These are phyloP conservation scores for Cephus cinctus DNA, from an alignment of 1,140 invertebrate species.

Conservation along the genomic window DNA sequence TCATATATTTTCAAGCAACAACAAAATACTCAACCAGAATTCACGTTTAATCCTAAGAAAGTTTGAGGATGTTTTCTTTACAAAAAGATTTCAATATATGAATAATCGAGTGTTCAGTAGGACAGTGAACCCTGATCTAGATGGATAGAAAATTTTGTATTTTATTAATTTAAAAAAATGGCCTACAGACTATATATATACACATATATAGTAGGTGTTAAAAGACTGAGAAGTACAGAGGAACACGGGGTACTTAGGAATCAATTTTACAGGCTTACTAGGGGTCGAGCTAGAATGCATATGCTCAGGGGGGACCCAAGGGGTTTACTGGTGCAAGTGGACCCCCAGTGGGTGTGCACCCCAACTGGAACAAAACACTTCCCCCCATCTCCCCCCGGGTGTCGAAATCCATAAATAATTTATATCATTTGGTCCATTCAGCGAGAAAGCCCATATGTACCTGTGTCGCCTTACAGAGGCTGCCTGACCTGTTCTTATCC, in stretches of 20 bases:
- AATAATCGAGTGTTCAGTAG: too few relatives aligned
- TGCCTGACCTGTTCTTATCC: constrained; percentile 26
- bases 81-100: too few relatives aligned
- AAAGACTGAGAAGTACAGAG: constrained; percentile 36
- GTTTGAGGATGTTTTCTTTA: too few relatives aligned
- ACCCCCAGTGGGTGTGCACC: constrained; percentile 44
- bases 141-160: too few relatives aligned
- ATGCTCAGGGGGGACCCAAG: constrained; percentile 47
- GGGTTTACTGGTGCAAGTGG: constrained; percentile 49
- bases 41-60: too few relatives aligned
- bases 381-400: constrained; percentile 35
- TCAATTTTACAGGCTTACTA: constrained; percentile 51
- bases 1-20: too few relatives aligned
- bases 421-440: constrained; percentile 58
- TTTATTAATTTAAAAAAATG: too few relatives aligned
- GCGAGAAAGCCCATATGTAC: constrained; percentile 50
- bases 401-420: constrained; percentile 59
- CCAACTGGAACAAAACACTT: constrained; percentile 31
- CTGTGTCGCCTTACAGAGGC: constrained; percentile 52
- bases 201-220: too few relatives aligned
- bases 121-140: too few relatives aligned
- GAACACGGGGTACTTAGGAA: constrained; percentile 51
- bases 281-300: constrained; percentile 46
- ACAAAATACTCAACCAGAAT: too few relatives aligned
- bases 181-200: too few relatives aligned